Conservation (phyloP, 2,888 invertebrate genomes). For the Odontothrips loti region DNA sequence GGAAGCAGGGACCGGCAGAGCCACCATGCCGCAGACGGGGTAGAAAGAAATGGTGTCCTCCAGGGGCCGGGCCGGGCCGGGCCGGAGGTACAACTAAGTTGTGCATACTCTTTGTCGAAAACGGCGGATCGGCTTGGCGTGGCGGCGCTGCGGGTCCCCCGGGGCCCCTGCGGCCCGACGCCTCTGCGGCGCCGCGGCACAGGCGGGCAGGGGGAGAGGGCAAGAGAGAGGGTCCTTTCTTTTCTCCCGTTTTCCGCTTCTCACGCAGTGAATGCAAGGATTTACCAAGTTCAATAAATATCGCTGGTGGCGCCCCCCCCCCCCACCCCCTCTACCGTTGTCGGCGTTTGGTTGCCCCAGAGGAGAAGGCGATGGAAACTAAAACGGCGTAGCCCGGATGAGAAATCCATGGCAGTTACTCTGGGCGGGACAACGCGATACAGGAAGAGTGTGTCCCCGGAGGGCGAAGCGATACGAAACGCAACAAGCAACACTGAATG, state of each 20-base stretch:
- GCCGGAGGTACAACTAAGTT: conserved; percentile 14
- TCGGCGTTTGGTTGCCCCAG: too few relatives aligned
- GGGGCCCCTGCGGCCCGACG: too few relatives aligned
- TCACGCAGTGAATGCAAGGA: conserved; percentile 17
- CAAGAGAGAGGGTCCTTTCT: neutral
- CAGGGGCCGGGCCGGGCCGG: neutral
- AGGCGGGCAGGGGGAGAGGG: neutral
- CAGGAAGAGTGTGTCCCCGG: neutral
- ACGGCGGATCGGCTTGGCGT: neutral
- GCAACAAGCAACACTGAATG: conserved; percentile 17
- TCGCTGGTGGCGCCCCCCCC: neutral
- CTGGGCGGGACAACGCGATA: neutral
- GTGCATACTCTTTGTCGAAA: conserved; percentile 4
- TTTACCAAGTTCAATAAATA: conserved; percentile 27
- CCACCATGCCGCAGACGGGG: neutral
- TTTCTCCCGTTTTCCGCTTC: neutral
- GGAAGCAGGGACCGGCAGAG: too few relatives aligned
- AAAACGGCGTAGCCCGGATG: too few relatives aligned
- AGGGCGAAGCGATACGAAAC: neutral
- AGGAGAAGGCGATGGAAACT: too few relatives aligned
- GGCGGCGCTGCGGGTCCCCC: neutral
- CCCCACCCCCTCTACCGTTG: too few relatives aligned
- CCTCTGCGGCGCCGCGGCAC: neutral
- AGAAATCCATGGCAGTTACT: neutral
- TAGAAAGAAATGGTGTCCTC: neutral